These are phyloP conservation scores for Tinea semifulvella DNA, from an alignment of 2,888 invertebrate species.

Conservation along the genomic window DNA sequence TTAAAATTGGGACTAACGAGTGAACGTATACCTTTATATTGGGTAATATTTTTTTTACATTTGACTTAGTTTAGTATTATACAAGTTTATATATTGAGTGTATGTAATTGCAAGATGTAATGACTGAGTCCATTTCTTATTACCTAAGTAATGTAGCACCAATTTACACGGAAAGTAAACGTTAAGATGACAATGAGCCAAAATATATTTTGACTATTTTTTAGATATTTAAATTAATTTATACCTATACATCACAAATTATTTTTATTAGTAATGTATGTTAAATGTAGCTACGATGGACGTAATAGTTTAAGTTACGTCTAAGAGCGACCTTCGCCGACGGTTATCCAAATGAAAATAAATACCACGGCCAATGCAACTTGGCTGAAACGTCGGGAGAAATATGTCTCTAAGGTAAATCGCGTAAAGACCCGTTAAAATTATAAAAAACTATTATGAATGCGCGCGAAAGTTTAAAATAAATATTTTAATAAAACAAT, in stretches of 20 bases:
- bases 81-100: slow-evolving; percentile 1
- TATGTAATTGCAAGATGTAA: not conserved
- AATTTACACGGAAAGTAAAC: slow-evolving; percentile 27
- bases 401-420: too few relatives aligned
- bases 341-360: too few relatives aligned
- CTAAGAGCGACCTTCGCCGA: too few relatives aligned
- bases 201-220: slow-evolving; percentile 8
- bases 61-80: not conserved
- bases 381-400: too few relatives aligned
- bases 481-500: too few relatives aligned
- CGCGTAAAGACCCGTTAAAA: too few relatives aligned
- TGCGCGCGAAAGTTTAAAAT: too few relatives aligned
- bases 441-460: too few relatives aligned
- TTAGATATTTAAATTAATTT: slow-evolving; percentile 1
- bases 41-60: not conserved
- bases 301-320: too few relatives aligned
- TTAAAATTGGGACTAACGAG: not conserved
- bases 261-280: too few relatives aligned
- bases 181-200: slow-evolving; percentile 9
- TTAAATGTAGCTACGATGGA: too few relatives aligned
- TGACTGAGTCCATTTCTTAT: slow-evolving; percentile 22
- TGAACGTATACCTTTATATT: not conserved
- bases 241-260: slow-evolving; percentile 1
- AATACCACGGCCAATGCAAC: too few relatives aligned
- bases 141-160: slow-evolving; percentile 38